These are phyloP conservation scores for Actinia tenebrosa DNA, from an alignment of 64 coral and sea anemone genomes.

Conservation along the genomic window DNA sequence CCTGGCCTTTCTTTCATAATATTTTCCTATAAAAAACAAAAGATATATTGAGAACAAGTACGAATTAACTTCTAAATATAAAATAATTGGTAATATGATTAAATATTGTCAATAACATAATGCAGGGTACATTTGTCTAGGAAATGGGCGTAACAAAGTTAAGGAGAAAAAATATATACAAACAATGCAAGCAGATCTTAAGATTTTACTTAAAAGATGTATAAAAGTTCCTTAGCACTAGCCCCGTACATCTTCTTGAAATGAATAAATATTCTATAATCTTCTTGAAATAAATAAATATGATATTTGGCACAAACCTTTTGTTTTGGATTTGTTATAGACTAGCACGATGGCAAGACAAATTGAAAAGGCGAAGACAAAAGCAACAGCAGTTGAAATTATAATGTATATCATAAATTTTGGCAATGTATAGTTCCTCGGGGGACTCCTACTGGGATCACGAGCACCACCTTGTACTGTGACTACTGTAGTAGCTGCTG, in stretches of 20 bases:
- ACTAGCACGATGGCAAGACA: neutral
- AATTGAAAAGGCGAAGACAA: neutral
- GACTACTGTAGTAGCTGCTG: neutral
- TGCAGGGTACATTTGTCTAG: no score
- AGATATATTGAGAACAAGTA: neutral
- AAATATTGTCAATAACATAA: no score
- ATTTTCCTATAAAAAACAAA: neutral
- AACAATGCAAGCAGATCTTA: no score
- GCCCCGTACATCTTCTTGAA: no score
- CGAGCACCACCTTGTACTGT: neutral
- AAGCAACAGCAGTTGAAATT: neutral
- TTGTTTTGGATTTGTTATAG: neutral
- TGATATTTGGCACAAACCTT: neutral
- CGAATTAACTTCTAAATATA: neutral
- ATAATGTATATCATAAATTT: neutral
- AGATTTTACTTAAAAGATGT: no score
- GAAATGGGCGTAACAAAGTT: no score
- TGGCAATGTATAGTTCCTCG: neutral
- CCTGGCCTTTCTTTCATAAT: neutral
- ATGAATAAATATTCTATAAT: no score
- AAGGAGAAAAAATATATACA: no score
- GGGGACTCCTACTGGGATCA: neutral
- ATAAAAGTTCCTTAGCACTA: no score
- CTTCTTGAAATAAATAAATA: no score
- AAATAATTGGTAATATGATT: no score